Evolutionary conservation across 2,113 vertebrate species (phyloP), one percentile per base, ranked within the genome.

Genomic region (Myrmophylax atrothorax): DNA sequence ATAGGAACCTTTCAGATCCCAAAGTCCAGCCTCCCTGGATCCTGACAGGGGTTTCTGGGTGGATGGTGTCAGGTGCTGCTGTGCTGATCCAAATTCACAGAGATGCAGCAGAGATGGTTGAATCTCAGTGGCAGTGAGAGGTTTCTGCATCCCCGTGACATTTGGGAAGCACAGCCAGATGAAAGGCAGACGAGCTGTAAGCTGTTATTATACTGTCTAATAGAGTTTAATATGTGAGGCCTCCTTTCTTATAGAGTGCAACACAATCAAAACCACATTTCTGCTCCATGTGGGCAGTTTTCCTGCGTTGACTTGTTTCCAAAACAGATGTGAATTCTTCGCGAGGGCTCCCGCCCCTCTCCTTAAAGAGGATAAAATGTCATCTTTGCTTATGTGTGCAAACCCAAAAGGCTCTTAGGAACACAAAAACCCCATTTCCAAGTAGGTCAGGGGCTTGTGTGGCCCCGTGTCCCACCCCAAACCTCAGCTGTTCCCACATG

Each of bases 181-280:
- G 95, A 97, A 95, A 96, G 93, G 95, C 87, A 96, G 94, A 81
- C 75, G 83, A 87, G 88, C 90, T 82, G 92, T 18, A 93, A 94
- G 95, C 94, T 96, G 93, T 91, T 95, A 94, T 94, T 93, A 89
- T 93, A 92, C 67, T 89, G 91, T 92, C 90, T 96, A 86, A 95
- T 81, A 79, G 82, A 95, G 90, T 95, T 96, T 86, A 81, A 93
- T 94, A 94, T n/a, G 94, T 52, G 68, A 86, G 93, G 88, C 60
- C 83, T 85, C 92, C 93, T 91, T 95, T 95, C 96, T 52, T 95
- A 63, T 55, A 77, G 82, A 96, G 90, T 16, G 78, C 87, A 88
- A 58, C 68, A 86, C 96, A 96, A 97, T 97, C 93, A 95, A 97
- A 97, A 95, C 94, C 97, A 97, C 94, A 96, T 97, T 96, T 91